Conservation (phyloP, 2,797 vertebrate species). For the Danio albolineatus region DNA sequence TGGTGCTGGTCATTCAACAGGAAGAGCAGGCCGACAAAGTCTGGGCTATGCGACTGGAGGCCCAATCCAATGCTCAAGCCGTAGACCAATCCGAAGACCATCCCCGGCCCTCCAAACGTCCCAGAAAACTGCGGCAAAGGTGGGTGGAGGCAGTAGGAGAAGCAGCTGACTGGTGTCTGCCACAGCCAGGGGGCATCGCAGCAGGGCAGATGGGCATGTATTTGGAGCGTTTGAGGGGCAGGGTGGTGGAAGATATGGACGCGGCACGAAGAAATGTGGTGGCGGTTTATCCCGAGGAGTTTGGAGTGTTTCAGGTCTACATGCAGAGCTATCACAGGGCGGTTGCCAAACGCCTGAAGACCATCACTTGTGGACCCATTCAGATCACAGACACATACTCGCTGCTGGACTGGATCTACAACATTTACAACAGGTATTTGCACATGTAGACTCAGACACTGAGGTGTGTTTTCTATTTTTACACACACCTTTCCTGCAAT, state of each 20-base stretch:
- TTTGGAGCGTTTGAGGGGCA: slow-evolving; percentile 81
- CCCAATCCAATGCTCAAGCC: slow-evolving; percentile 60
- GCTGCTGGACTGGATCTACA: slow-evolving; percentile 92
- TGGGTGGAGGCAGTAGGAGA: slow-evolving; percentile 87
- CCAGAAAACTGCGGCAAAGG: slow-evolving; percentile 76
- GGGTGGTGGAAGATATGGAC: slow-evolving; percentile 86
- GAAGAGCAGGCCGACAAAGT: slow-evolving; percentile 85
- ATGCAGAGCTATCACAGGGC: slow-evolving; percentile 89
- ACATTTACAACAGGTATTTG: slow-evolving; percentile 88
- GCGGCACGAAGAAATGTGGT: slow-evolving; percentile 85
- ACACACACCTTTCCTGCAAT: slow-evolving; percentile 40
- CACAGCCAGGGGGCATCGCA: slow-evolving; percentile 79
- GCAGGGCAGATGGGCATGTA: slow-evolving; percentile 81
- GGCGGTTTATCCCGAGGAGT: slow-evolving; percentile 87
- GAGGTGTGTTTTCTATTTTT: slow-evolving; percentile 27
- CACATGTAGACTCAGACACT: not conserved
- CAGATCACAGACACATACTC: slow-evolving; percentile 89
- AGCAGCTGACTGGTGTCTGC: slow-evolving; percentile 84
- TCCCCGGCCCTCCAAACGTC: slow-evolving; percentile 71
- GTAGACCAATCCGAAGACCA: slow-evolving; percentile 38
- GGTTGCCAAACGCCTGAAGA: slow-evolving; percentile 82
- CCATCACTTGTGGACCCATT: slow-evolving; percentile 78
- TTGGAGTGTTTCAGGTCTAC: slow-evolving; percentile 86
- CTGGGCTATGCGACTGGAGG: slow-evolving; percentile 73
- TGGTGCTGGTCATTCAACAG: slow-evolving; percentile 89